Evolutionary conservation across 2,113 vertebrate species (phyloP), one percentile per base, ranked within the genome.

Genomic region (Hepsetus odoe): DNA sequence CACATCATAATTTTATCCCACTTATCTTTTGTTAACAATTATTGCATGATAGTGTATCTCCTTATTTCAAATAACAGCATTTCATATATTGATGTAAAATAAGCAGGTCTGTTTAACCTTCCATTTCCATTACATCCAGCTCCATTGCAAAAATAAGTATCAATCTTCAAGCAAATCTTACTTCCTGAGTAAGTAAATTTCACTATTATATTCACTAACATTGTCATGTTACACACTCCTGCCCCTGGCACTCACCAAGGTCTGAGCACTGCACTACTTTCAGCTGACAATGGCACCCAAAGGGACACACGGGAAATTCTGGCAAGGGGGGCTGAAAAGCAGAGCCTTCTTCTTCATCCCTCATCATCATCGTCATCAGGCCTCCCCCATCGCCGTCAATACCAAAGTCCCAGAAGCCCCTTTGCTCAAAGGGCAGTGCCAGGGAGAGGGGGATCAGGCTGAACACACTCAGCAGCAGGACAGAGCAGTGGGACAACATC

Each of bases 181-280:
- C n/a, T n/a, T n/a, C n/a, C n/a, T n/a, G n/a, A n/a, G n/a, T n/a
- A n/a, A n/a, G n/a, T n/a, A n/a, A n/a, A n/a, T n/a, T n/a, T n/a
- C n/a, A n/a, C n/a, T n/a, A n/a, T n/a, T n/a, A n/a, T n/a, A n/a
- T n/a, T n/a, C n/a, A n/a, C n/a, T n/a, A n/a, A n/a, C n/a, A n/a
- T n/a, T n/a, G n/a, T n/a, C n/a, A n/a, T n/a, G n/a, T n/a, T n/a
- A 42, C 67, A 53, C n/a, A 73, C 8, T 70, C n/a, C 9, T 32
- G 6, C 11, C 20, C 33, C 2, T 24, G 0, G 24, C 35, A 77
- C 95, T 93, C 77, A 97, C 96, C 93, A 5, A 97, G 90, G 85
- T 97, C 96, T 4, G 96, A 97, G 72, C 96, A 97, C 81, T 97
- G 96, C 46, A 97, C 94, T 24, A 97, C 94, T 28, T 91, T 87